Evolutionary conservation across 2,797 vertebrate genomes (phyloP), one percentile per base, ranked within the genome.

Genomic region (Danio albolineatus): DNA sequence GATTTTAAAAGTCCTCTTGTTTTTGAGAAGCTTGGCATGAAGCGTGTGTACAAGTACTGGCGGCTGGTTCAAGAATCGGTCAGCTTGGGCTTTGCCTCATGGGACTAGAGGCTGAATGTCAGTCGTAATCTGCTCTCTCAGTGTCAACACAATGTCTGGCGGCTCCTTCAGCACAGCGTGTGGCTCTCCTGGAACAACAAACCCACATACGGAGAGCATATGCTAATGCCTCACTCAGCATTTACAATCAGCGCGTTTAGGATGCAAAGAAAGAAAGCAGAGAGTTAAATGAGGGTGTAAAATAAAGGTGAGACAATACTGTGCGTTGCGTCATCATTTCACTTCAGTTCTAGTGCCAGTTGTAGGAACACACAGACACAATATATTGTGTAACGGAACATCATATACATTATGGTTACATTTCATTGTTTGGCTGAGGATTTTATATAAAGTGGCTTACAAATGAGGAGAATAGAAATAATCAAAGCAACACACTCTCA

Each of bases 71-170:
- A 76, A 43, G 56, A 69, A 7, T 51, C 46, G 79, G 79, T 75
- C 72, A 81, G 62, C 44, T 36, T 69, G 64, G 46, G 53, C 73
- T 75, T 70, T 70, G 56, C 54, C 73, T 48, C 54, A 60, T 62
- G 73, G 64, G 72, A 62, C 62, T 69, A 14, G 38, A 69, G 73
- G 54, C 79, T 69, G 56, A 70, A 81, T 54, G 79, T 60, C 79
- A 76, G 64, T 53, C 39, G 64, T 76, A 81, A 81, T 81, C 79
- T 70, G 66, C 65, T 69, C 73, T 76, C 16, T 43, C 72, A 71
- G 41, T 76, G 64, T 81, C 64, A 61, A 71, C 73, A 81, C 79
- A 75, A 51, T 62, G 73, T 53, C 65, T 61, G 57, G 56, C 56
- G 39, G 62, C 46, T 81, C 38, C 44, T 61, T 81, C 64, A 56